Percentiles rank a stretch among this genome's conserved stretches.
phyloP scores from a whole-genome alignment of 2,797 vertebrate genomes.

The Coccyzus lansbergi region DNA sequence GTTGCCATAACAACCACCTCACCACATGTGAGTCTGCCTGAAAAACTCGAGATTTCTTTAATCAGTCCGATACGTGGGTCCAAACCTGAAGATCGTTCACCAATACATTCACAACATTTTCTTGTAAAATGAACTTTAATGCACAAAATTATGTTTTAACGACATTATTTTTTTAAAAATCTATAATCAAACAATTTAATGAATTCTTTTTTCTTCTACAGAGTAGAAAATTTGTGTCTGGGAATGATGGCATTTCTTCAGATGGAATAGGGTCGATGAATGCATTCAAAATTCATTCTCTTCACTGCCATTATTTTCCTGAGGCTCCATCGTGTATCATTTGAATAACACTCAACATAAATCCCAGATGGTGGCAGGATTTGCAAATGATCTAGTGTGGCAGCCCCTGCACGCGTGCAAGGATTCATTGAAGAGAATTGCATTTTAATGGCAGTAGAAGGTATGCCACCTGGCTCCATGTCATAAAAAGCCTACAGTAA shows the following conservation, averaged over 20 bases:
- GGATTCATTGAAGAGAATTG: neutral
- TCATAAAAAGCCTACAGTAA: neutral
- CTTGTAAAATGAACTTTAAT: neutral
- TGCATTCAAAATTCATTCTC: neutral
- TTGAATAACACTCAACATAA: constrained; percentile 14
- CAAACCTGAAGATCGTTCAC: constrained; percentile 39
- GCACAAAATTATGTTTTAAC: neutral
- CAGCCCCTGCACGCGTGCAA: neutral
- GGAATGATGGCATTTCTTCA: neutral
- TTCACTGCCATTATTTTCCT: constrained; percentile 13
- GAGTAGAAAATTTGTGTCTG: neutral
- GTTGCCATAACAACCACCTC: constrained; percentile 71
- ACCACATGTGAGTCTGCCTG: constrained; percentile 34
- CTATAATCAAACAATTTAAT: neutral
- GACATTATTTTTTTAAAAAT: neutral
- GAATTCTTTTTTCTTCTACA: neutral
- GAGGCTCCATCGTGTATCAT: neutral
- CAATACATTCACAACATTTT: neutral
- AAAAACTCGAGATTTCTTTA: constrained; percentile 32
- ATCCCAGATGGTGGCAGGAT: constrained; percentile 8
- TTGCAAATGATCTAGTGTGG: constrained; percentile 15
- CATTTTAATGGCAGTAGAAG: neutral
- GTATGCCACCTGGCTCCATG: neutral
- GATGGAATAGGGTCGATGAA: neutral
- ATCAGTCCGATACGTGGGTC: neutral